Evolutionary conservation across 1,140 invertebrate genomes (phyloP).

Genomic region (Colletes gigas): DNA sequence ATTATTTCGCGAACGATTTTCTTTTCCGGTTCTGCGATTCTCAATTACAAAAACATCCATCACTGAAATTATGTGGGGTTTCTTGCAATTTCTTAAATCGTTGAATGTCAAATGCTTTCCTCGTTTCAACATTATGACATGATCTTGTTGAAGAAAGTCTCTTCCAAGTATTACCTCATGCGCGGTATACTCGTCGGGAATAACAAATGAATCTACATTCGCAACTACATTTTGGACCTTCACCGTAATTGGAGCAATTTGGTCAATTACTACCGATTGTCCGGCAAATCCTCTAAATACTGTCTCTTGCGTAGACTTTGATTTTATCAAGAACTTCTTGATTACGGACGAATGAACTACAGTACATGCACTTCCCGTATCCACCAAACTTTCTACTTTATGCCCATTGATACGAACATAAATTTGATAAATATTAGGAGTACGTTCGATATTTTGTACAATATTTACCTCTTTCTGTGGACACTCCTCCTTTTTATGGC

Average conservation of each 20-base stretch:
- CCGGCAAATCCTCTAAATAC: neutral
- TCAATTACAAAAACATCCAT: neutral
- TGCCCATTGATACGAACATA: too few species aligned
- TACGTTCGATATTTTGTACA: neutral
- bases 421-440: neutral
- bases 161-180: neutral
- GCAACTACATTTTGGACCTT: neutral
- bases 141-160: slow-evolving; percentile 3
- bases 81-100: too few species aligned
- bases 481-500: neutral
- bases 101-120: too few species aligned
- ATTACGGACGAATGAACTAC: neutral
- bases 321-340: neutral
- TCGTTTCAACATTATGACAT: neutral
- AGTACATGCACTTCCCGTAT: too few species aligned
- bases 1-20: too few species aligned
- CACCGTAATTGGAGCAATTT: neutral
- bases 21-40: too few species aligned
- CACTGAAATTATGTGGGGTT: neutral
- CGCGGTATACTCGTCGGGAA: neutral
- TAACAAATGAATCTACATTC: neutral
- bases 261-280: too few species aligned
- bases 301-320: neutral
- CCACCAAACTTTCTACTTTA: too few species aligned
- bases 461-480: neutral